Base-by-base conservation (phyloP, 2,797 vertebrate species). In the Neosalanx taihuensis region DNA sequence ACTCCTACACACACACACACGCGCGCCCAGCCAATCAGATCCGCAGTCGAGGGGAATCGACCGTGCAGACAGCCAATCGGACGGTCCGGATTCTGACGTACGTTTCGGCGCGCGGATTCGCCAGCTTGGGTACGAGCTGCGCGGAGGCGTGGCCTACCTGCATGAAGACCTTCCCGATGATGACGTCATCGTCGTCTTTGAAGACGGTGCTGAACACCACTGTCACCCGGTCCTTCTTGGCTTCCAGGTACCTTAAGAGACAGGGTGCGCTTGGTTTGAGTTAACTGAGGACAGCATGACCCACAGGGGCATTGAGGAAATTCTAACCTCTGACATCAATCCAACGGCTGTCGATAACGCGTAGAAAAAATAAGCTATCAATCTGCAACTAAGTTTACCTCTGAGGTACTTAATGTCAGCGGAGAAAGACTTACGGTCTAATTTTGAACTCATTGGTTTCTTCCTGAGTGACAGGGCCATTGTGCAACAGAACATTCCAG, bases 141-240 rank as follows among this genome's bases (percentile, higher is more conserved):
- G 1, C 10, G 1, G 18, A 17, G 51, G 4, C 4, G 0, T n/a
- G 4, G 15, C 51, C 18, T 49, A 98, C 97, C 97, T 99, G 98
- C 97, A 99, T 99, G 85, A 99, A 99, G 76, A 99, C 98, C 90
- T 99, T 99, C 74, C 98, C 98, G 0, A 99, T 95, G 88, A 99
- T 95, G 84, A 99, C 97, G 0, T 99, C 98, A 0, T 99, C 98
- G 0, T 99, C 98, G 20, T 99, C 97, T 88, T 99, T 99, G 90
- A 99, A 99, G 81, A 99, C 98, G 0, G 98, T 99, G 93, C 98
- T 99, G 93, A 99, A 99, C 77, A 99, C 98, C 76, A 99, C 97
- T 0, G 97, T 99, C 84, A 99, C 97, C 60, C 97, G 88, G 90
- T 99, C 98, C 87, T 99, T 98, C 91, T 99, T 99, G 3, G 97